Evolutionary conservation across 2,888 invertebrate genomes (phyloP).

Genomic region (Ditula angustiorana): DNA sequence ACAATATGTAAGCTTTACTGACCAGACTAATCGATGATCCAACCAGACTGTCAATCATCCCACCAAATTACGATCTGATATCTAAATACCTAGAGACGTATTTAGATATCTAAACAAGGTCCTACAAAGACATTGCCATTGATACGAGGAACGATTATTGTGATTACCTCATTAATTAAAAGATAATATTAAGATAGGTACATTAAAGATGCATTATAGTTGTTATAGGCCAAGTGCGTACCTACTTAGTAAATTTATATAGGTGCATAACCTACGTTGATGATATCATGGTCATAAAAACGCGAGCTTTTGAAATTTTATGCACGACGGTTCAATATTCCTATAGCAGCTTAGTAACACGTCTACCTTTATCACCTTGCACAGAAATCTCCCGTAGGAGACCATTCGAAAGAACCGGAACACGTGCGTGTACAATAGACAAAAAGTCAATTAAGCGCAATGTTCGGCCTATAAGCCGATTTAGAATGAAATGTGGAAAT

Average conservation of each 20-base stretch:
- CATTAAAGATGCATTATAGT: too few relatives aligned
- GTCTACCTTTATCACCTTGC: constrained; percentile 24
- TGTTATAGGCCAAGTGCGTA: neutral
- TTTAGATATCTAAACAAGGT: neutral
- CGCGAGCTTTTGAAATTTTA: constrained; percentile 15
- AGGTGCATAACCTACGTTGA: neutral
- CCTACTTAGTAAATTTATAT: neutral
- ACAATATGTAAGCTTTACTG: constrained; percentile 16
- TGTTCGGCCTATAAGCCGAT: constrained; percentile 11
- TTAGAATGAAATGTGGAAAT: neutral
- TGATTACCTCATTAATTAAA: neutral
- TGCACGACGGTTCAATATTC: constrained; percentile 1
- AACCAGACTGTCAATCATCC: neutral
- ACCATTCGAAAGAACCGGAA: constrained; percentile 14
- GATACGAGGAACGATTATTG: neutral
- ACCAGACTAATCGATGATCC: neutral
- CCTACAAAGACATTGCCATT: neutral
- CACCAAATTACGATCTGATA: too few relatives aligned
- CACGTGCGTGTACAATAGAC: constrained; percentile 38
- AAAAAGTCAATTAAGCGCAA: constrained; percentile 21
- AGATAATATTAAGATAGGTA: too few relatives aligned
- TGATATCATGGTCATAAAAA: constrained; percentile 18
- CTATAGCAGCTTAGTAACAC: neutral
- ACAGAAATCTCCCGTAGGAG: constrained; percentile 5
- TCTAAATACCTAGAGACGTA: neutral